phyloP scores from a whole-genome alignment of 2,797 vertebrate species.

The Jordanella pulchra region DNA sequence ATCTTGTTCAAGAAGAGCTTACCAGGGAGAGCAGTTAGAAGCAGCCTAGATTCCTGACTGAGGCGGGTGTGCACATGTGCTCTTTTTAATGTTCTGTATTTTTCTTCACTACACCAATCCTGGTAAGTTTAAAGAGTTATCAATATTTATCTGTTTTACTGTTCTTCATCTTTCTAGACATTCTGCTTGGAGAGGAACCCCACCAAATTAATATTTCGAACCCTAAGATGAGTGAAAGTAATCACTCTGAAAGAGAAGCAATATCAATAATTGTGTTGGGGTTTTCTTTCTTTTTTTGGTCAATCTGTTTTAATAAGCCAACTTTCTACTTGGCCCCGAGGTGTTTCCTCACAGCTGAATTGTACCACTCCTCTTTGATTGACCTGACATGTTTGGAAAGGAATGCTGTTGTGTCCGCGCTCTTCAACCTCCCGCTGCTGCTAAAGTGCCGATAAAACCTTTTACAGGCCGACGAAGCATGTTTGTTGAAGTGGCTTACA shows the following conservation, averaged over 20 bases:
- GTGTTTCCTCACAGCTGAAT: conserved; percentile 59
- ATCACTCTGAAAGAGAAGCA: conserved; percentile 18
- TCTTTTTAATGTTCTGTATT: conserved; percentile 43
- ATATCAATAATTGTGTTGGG: conserved; percentile 28
- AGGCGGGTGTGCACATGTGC: conserved; percentile 49
- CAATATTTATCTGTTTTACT: conserved; percentile 8
- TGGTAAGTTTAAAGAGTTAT: conserved; percentile 61
- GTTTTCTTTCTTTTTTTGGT: conserved; percentile 52
- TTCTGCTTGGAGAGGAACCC: conserved; percentile 2
- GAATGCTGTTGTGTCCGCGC: conserved; percentile 80
- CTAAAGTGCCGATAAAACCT: conserved; percentile 82
- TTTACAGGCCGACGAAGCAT: conserved; percentile 83
- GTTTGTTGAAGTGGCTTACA: conserved; percentile 81
- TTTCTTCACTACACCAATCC: conserved; percentile 22
- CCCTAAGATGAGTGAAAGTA: background rate
- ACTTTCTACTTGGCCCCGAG: conserved; percentile 58
- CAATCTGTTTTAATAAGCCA: conserved; percentile 60
- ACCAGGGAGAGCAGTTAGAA: conserved; percentile 58
- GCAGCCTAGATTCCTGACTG: conserved; percentile 58
- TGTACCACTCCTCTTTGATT: conserved; percentile 66
- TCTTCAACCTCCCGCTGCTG: conserved; percentile 79
- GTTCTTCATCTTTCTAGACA: background rate
- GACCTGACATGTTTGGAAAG: conserved; percentile 82
- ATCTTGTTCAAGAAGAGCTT: conserved; percentile 66
- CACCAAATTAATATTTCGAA: conserved; percentile 4